These are phyloP conservation scores for Creontiades dilutus DNA, from an alignment of 2,888 invertebrate species.

Conservation along the genomic window DNA sequence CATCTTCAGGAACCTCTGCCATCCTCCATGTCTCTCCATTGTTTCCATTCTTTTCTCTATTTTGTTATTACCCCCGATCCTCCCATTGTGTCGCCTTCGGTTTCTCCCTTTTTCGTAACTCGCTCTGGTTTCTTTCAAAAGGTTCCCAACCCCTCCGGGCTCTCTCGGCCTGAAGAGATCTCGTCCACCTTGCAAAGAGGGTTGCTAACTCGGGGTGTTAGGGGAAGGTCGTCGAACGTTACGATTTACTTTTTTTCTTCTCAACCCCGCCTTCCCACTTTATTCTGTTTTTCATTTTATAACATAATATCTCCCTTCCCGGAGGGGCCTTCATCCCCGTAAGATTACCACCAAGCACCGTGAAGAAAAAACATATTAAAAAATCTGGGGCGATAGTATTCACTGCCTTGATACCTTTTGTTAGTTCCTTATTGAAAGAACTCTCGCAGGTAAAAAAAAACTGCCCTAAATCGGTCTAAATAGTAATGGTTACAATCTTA, in stretches of 20 bases:
- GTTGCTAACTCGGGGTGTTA: constrained; percentile 16
- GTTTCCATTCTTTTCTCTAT: constrained; percentile 29
- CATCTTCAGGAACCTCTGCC: neutral
- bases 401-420: neutral
- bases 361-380: neutral
- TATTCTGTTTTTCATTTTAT: constrained; percentile 60
- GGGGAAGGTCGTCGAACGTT: constrained; percentile 67
- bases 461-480: constrained; percentile 34
- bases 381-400: constrained; percentile 33
- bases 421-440: constrained; percentile 5
- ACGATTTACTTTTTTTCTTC: constrained; percentile 61
- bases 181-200: constrained; percentile 52
- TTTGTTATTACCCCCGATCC: constrained; percentile 26
- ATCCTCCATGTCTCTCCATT: constrained; percentile 5
- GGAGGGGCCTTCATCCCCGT: neutral
- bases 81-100: constrained; percentile 44
- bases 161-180: neutral
- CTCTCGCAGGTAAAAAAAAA: neutral
- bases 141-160: constrained; percentile 11
- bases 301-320: constrained; percentile 66
- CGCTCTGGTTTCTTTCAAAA: constrained; percentile 50
- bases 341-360: constrained; percentile 45
- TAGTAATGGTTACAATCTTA: neutral
- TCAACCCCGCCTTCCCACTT: constrained; percentile 30
- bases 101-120: constrained; percentile 27